These are phyloP conservation scores for Ostrea edulis DNA, from an alignment of 1,140 invertebrate genomes.

Conservation along the genomic window DNA sequence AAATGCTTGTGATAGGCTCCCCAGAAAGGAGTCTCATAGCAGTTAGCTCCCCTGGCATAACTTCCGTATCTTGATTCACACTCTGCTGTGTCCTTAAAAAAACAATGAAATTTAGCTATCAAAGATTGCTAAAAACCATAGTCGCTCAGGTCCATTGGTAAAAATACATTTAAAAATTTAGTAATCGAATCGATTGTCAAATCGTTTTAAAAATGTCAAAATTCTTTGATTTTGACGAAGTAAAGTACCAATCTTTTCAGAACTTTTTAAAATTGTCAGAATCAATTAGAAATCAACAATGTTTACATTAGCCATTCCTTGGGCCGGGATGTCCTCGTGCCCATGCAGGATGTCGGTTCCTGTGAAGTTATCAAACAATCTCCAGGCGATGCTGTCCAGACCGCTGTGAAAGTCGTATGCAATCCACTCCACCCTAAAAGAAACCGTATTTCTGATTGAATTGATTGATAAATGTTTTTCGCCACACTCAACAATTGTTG, in stretches of 20 bases:
- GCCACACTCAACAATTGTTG: too few species aligned
- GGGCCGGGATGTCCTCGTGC: constrained; percentile 51
- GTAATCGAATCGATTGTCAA: too few species aligned
- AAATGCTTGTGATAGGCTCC: constrained; percentile 65
- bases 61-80: constrained; percentile 57
- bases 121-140: too few species aligned
- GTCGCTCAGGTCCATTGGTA: not conserved
- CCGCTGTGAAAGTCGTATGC: constrained; percentile 65
- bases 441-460: not conserved
- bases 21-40: constrained; percentile 59
- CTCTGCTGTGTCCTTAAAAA: constrained; percentile 47
- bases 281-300: not conserved
- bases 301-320: constrained; percentile 53
- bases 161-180: not conserved
- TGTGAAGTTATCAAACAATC: constrained; percentile 59
- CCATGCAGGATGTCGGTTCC: constrained; percentile 58
- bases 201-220: too few species aligned
- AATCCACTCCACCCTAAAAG: constrained; percentile 63
- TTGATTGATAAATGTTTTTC: too few species aligned
- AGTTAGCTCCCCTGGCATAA: constrained; percentile 55
- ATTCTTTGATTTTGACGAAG: too few species aligned
- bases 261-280: not conserved
- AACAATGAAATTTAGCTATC: too few species aligned
- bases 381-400: constrained; percentile 60
- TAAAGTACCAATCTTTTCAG: too few species aligned